phyloP scores from a whole-genome alignment of 1,140 invertebrate genomes.

The Drosophila virilis region DNA sequence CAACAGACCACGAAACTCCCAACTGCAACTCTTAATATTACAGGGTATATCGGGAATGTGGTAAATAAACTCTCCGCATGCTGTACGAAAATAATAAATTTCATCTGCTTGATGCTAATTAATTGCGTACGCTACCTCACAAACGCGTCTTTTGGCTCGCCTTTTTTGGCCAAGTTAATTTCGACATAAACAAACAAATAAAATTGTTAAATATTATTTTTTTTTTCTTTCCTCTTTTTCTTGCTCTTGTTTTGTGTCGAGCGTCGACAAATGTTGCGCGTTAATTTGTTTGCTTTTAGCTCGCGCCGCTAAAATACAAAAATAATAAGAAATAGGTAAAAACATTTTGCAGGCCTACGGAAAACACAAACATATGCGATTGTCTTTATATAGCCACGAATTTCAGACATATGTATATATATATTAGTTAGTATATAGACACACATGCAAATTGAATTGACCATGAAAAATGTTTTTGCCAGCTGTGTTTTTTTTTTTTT shows the following conservation, averaged over 20 bases:
- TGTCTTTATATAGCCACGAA: conserved; percentile 29
- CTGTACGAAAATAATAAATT: conserved; percentile 31
- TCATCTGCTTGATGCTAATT: conserved; percentile 26
- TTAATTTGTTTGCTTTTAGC: conserved; percentile 33
- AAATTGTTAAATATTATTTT: conserved; percentile 33
- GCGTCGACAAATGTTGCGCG: conserved; percentile 27
- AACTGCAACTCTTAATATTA: not conserved
- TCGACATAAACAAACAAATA: conserved; percentile 47
- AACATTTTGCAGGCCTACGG: conserved; percentile 44
- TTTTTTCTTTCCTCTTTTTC: not conserved
- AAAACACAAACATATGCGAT: conserved; percentile 35
- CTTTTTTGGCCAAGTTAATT: conserved; percentile 34
- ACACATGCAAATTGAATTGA: conserved; percentile 45
- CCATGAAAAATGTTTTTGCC: conserved; percentile 46
- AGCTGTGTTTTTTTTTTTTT: conserved; percentile 15
- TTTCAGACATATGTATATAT: conserved; percentile 2
- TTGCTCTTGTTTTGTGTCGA: not conserved
- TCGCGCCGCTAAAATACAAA: conserved; percentile 13
- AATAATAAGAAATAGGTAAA: conserved; percentile 13
- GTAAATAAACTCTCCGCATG: not conserved
- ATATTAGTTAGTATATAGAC: not conserved
- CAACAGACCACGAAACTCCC: not conserved
- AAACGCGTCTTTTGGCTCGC: conserved; percentile 1
- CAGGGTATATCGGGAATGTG: conserved; percentile 2
- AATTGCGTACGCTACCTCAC: conserved; percentile 21